These are phyloP conservation scores for Trachelus iudaicus DNA, from an alignment of 2,888 invertebrate genomes.

Conservation along the genomic window DNA sequence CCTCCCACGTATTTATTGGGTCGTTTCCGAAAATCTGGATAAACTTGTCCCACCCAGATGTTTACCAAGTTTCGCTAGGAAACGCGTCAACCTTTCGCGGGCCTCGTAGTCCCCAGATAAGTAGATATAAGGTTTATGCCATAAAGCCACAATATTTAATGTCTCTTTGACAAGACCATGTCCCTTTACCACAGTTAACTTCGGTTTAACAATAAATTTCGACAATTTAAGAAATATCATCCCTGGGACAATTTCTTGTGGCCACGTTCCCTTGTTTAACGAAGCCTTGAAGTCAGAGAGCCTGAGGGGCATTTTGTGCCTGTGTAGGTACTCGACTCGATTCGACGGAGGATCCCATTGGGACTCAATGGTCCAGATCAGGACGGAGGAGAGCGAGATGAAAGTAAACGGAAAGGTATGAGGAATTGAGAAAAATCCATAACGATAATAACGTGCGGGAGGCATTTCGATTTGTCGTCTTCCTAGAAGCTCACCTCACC, in stretches of 20 bases:
- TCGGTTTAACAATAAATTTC: too few relatives aligned
- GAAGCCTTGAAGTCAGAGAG: too few relatives aligned
- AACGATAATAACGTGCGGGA: constrained; percentile 29
- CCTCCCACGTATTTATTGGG: neutral
- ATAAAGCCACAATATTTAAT: too few relatives aligned
- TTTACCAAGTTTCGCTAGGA: neutral
- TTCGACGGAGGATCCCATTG: constrained; percentile 11
- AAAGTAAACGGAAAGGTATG: constrained; percentile 3
- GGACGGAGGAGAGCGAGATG: neutral
- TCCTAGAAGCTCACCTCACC: neutral
- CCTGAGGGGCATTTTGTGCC: too few relatives aligned
- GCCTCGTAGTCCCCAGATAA: too few relatives aligned
- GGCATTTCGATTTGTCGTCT: constrained; percentile 28
- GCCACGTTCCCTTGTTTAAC: too few relatives aligned
- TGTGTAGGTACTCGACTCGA: too few relatives aligned
- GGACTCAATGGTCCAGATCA: constrained; percentile 16
- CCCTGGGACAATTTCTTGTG: too few relatives aligned
- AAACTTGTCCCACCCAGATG: neutral
- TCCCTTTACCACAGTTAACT: too few relatives aligned
- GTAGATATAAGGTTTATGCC: too few relatives aligned
- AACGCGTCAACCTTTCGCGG: neutral
- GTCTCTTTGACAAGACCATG: too few relatives aligned
- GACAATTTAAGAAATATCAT: too few relatives aligned
- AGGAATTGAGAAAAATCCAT: constrained; percentile 25
- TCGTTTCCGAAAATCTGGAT: constrained; percentile 1